phyloP scores from a whole-genome alignment of 2,113 vertebrate species.

The Sylvilagus bachmani region DNA sequence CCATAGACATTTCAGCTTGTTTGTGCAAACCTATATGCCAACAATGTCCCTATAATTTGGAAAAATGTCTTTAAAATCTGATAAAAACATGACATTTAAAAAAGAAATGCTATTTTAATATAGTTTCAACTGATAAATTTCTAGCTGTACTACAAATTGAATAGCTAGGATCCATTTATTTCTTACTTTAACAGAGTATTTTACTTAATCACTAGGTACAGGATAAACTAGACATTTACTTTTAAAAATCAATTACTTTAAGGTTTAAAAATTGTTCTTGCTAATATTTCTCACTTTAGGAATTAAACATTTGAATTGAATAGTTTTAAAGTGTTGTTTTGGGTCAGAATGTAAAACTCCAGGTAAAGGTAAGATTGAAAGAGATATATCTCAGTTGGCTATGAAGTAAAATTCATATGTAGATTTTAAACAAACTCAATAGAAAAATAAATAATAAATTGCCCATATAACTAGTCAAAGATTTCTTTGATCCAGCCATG shows the following conservation, averaged over 20 bases:
- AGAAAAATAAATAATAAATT: neutral
- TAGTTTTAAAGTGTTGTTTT: neutral
- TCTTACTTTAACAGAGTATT: neutral
- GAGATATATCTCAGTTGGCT: neutral
- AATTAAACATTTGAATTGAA: neutral
- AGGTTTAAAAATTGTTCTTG: neutral
- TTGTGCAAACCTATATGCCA: neutral
- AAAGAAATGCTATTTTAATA: neutral
- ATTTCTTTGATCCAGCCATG: neutral
- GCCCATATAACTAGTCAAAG: neutral
- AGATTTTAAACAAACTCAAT: neutral
- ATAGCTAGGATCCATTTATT: constrained; percentile 10
- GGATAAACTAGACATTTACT: neutral
- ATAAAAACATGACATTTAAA: neutral
- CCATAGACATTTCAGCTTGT: neutral
- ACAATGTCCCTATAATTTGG: neutral
- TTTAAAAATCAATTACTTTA: neutral
- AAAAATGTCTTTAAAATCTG: neutral
- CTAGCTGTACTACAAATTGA: neutral
- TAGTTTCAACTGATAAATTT: neutral
- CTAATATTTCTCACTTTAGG: neutral
- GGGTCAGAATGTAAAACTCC: neutral
- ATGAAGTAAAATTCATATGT: constrained; percentile 4
- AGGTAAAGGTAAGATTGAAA: neutral
- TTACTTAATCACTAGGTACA: neutral